A percentile compares a stretch with the other conserved stretches of the same genome.
Evolutionary conservation across 2,797 vertebrate genomes (phyloP).

Genomic region (Clamator glandarius): DNA sequence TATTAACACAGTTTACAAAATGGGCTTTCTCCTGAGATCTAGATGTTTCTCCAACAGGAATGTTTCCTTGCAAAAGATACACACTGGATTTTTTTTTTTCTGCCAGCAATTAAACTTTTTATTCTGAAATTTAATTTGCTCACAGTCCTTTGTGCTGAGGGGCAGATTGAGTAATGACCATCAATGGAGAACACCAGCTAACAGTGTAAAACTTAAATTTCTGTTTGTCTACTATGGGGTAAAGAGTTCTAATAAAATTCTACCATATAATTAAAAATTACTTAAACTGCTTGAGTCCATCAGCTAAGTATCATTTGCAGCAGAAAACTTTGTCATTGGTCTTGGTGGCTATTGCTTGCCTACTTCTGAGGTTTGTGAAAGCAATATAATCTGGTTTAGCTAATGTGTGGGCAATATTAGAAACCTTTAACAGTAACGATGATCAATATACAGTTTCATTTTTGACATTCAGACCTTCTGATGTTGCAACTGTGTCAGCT

Average conservation of each 20-base stretch:
- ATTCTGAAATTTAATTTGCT: not conserved
- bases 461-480: not conserved
- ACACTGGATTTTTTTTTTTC: not conserved
- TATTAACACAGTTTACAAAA: not conserved
- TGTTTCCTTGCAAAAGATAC: not conserved
- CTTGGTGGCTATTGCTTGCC: not conserved
- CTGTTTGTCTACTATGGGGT: not conserved
- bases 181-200: not conserved
- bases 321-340: not conserved
- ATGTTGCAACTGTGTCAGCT: not conserved
- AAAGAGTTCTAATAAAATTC: not conserved
- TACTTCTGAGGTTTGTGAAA: not conserved
- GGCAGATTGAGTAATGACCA: not conserved
- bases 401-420: not conserved
- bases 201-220: not conserved
- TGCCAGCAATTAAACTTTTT: not conserved
- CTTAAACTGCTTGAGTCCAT: not conserved
- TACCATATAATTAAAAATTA: not conserved
- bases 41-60: not conserved
- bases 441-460: not conserved
- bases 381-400: not conserved
- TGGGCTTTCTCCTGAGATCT: not conserved
- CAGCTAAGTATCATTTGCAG: not conserved
- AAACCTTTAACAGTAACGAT: not conserved
- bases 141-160: not conserved